These are phyloP conservation scores for Byasa hedistus DNA, from an alignment of 2,888 invertebrate species.

Conservation along the genomic window DNA sequence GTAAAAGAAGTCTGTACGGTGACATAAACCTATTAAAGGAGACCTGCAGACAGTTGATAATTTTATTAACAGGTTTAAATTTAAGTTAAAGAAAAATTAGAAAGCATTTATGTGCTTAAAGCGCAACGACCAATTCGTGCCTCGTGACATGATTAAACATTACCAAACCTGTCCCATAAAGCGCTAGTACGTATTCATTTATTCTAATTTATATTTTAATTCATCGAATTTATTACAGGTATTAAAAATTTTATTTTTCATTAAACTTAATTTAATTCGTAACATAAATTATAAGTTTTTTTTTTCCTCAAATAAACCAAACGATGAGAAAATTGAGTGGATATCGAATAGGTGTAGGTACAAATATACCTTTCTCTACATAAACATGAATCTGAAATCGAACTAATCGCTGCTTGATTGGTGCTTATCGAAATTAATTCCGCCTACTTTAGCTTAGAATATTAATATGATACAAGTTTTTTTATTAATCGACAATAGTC, in stretches of 20 bases:
- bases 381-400: not conserved
- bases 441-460: not conserved
- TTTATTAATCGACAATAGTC: too few species aligned
- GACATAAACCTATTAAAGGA: too few species aligned
- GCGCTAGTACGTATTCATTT: constrained; percentile 6
- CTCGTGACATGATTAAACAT: not conserved
- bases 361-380: not conserved
- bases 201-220: constrained; percentile 8
- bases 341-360: not conserved
- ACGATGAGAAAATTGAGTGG: not conserved
- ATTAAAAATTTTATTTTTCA: constrained; percentile 10
- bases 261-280: constrained; percentile 10
- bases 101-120: not conserved
- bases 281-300: constrained; percentile 11
- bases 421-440: not conserved
- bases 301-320: not conserved
- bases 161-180: constrained; percentile 1
- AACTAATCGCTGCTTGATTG: not conserved
- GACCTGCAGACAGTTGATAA: not conserved
- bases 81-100: not conserved
- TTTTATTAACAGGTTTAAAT: not conserved
- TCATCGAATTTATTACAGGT: not conserved
- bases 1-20: too few species aligned
- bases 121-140: not conserved
- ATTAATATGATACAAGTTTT: not conserved